Conservation (phyloP, 2,113 vertebrate genomes). For the Dasypus novemcinctus region DNA sequence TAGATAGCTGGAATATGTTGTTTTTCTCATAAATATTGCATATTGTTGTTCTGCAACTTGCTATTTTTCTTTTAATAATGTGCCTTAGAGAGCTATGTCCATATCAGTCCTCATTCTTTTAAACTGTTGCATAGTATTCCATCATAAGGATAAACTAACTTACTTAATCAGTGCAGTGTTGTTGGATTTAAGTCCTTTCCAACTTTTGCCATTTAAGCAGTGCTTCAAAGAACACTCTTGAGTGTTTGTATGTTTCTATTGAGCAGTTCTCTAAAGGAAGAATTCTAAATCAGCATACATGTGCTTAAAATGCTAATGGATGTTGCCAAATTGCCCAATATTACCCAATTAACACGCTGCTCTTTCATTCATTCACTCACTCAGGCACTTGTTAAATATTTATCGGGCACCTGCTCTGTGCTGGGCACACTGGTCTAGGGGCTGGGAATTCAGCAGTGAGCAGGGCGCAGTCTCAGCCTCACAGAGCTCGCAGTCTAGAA, state of each 20-base stretch:
- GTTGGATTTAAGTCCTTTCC: neutral
- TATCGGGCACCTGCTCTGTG: neutral
- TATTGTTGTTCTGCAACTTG: neutral
- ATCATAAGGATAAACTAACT: neutral
- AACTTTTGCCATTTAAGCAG: neutral
- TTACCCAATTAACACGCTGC: fast-evolving
- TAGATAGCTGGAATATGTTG: neutral
- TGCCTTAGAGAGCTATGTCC: neutral
- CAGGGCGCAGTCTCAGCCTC: neutral
- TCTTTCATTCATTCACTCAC: neutral
- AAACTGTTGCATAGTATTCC: neutral
- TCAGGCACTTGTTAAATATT: neutral
- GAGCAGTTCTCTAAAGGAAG: neutral
- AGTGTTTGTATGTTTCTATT: neutral
- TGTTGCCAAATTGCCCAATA: neutral
- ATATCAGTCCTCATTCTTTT: neutral
- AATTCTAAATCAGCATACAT: neutral
- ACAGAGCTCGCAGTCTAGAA: neutral
- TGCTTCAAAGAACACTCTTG: neutral
- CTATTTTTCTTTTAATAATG: neutral
- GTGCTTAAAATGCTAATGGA: neutral
- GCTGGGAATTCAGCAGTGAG: neutral
- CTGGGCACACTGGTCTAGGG: neutral
- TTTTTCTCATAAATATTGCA: neutral
- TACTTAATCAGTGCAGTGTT: neutral